Conservation (phyloP, 2,113 vertebrate genomes). For the Ranitomeya imitator region DNA sequence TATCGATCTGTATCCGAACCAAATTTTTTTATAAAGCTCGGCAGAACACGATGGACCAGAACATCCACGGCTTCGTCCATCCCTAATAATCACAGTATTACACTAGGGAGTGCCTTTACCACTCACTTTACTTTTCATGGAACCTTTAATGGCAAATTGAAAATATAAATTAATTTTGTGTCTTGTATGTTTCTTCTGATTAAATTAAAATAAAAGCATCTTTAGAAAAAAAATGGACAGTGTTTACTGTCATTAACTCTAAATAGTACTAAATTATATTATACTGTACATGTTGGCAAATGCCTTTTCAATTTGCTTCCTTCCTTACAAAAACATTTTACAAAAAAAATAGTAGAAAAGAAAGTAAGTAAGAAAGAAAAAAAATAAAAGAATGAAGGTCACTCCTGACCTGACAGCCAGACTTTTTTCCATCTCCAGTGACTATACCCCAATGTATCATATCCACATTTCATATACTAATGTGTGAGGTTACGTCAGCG, state of each 20-base stretch:
- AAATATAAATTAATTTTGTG: too few relatives aligned
- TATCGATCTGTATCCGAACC: too few relatives aligned
- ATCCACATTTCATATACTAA: neutral
- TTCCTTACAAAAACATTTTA: neutral
- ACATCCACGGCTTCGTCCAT: too few relatives aligned
- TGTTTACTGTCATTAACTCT: neutral
- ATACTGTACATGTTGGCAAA: neutral
- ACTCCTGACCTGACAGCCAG: neutral
- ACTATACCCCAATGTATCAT: conserved; percentile 18
- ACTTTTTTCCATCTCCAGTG: neutral
- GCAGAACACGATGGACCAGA: too few relatives aligned
- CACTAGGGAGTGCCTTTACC: too few relatives aligned
- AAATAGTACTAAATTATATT: neutral
- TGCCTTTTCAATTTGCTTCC: neutral
- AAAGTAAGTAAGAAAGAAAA: too few relatives aligned
- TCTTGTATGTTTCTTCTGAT: too few relatives aligned
- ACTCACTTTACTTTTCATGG: too few relatives aligned
- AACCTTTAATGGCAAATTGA: too few relatives aligned
- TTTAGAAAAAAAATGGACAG: neutral
- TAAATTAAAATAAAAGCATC: too few relatives aligned
- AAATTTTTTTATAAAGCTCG: too few relatives aligned
- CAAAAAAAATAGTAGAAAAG: neutral
- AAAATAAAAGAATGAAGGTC: neutral
- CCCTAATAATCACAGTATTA: too few relatives aligned
- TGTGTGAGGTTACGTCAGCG: conserved; percentile 37